Percentiles rank a stretch among this genome's conserved stretches.
These are phyloP conservation scores for Helicoverpa armigera DNA, from an alignment of 1,140 invertebrate genomes.

Conservation along the genomic window DNA sequence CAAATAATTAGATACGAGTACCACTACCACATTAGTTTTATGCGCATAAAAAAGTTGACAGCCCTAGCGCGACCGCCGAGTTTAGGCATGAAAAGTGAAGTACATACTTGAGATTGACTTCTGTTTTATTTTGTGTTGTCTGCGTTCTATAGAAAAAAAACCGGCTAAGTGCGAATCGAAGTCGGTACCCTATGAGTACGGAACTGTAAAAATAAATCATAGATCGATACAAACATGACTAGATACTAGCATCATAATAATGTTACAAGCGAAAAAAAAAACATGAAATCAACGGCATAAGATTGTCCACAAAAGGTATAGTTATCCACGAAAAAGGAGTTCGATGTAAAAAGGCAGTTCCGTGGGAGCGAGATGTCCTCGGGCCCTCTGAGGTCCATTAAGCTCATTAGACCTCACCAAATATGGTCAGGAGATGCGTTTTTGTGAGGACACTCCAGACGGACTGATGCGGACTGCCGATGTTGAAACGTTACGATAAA, in stretches of 20 bases:
- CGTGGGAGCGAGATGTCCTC: constrained; percentile 60
- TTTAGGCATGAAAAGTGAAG: no score
- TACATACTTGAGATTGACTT: no score
- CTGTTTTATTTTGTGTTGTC: no score
- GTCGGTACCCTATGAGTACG: no score
- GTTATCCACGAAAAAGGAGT: constrained; percentile 58
- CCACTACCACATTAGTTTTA: no score
- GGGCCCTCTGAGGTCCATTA: constrained; percentile 54
- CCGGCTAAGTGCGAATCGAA: no score
- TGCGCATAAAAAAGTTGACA: no score
- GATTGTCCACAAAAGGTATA: constrained; percentile 53
- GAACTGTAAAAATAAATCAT: no score
- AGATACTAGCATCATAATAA: not conserved
- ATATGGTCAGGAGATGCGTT: constrained; percentile 62
- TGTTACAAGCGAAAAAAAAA: constrained; percentile 41
- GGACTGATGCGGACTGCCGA: constrained; percentile 53
- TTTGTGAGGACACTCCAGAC: constrained; percentile 55
- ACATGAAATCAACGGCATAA: constrained; percentile 49
- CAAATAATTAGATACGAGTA: no score
- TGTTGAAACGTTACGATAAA: constrained; percentile 58
- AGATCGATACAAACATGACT: not conserved
- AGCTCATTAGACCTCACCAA: constrained; percentile 69
- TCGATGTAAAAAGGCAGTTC: constrained; percentile 56
- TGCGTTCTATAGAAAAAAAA: no score
- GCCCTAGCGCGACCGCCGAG: no score